Base-by-base conservation (phyloP, 2,888 invertebrate genomes). In the Polia nebulosa region DNA sequence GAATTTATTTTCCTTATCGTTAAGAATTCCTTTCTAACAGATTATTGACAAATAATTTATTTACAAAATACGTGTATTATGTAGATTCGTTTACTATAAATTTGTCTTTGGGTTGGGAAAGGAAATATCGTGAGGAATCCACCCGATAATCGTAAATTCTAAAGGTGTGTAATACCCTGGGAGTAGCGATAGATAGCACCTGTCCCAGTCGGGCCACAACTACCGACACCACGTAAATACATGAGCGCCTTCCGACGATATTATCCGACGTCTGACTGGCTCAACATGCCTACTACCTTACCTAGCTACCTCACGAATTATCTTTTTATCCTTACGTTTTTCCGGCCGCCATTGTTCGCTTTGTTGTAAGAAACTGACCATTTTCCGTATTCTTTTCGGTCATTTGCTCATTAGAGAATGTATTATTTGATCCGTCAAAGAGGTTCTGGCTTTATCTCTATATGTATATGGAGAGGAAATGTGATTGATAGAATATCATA, bases 1-100 rank as follows among this genome's bases (percentile, higher is more conserved):
- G 51, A 77, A 63, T 69, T 65, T 71, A 62, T 70, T 80, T 77
- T 69, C 70, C 78, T 77, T 51, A 51, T 71, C 62, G 56, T 69
- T 57, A 69, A 65, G 27, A 58, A 52, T 69, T 67, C 22, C 29
- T 66, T 77, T 63, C 44, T 63, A 47, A 34, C 36, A n/a, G 55
- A 62, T 61, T 76, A 53, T 64, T 62, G 67, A 61, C 45, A 64
- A 61, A 47, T 64, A 55, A 66, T 58, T 72, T 56, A 61, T 73
- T 58, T 52, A 78, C 39, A 62, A 59, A 59, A 77, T 53, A 57
- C 51, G 51, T 60, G 25, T 57, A 61, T 53, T 61, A 70, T 57
- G 52, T 63, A 71, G 51, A 71, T 75, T 71, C 29, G 47, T 36
- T 51, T 55, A 34, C 45, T 53, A 60, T 57, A 53, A 55, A 76